phyloP scores from a whole-genome alignment of 2,888 invertebrate species.

The Dryadula phaetusa region DNA sequence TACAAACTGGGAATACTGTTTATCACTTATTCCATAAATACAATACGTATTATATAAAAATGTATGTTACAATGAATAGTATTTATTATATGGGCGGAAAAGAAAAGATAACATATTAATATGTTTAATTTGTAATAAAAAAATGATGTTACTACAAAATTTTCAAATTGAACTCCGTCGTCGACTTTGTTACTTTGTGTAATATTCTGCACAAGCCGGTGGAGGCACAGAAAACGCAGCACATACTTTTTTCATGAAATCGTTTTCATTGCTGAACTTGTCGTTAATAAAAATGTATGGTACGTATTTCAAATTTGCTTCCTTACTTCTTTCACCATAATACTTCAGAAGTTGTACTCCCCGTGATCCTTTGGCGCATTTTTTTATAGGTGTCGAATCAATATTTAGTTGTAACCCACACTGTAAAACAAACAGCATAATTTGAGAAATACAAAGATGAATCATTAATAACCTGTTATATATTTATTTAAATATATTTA shows the following conservation, averaged over 20 bases:
- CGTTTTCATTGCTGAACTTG: conserved; percentile 47
- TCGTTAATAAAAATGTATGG: conserved; percentile 56
- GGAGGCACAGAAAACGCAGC: conserved; percentile 46
- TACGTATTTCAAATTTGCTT: conserved; percentile 52
- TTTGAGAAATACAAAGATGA: background rate
- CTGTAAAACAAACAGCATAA: conserved; percentile 50
- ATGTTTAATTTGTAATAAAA: too few relatives aligned
- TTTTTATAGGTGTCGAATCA: conserved; percentile 51
- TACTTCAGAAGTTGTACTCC: conserved; percentile 53
- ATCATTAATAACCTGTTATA: background rate
- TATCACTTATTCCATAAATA: too few relatives aligned
- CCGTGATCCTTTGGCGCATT: conserved; percentile 53
- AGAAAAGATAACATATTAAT: too few relatives aligned
- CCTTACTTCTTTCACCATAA: conserved; percentile 57
- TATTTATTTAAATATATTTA: too few relatives aligned
- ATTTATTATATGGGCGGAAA: too few relatives aligned
- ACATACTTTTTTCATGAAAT: conserved; percentile 54
- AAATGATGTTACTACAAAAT: too few relatives aligned
- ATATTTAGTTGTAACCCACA: conserved; percentile 51
- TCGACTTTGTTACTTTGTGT: background rate
- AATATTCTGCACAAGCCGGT: conserved; percentile 39
- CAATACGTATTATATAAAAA: too few relatives aligned
- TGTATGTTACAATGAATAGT: too few relatives aligned
- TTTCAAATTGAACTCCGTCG: too few relatives aligned
- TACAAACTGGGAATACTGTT: too few relatives aligned